Evolutionary conservation across 2,888 invertebrate species (phyloP).

Genomic region (Drosophila fungiperda): DNA sequence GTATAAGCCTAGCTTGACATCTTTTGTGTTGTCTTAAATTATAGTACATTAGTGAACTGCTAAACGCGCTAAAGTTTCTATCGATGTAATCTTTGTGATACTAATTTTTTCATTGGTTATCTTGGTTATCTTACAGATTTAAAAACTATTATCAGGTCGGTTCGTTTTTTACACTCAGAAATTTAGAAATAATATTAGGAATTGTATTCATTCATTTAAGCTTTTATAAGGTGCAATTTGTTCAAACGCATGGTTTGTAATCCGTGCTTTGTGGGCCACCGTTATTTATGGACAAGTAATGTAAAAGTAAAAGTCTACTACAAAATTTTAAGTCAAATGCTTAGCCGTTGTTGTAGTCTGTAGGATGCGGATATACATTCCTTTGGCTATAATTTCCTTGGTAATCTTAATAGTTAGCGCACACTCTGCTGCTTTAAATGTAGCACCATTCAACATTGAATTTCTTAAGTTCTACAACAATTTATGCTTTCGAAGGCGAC

Average conservation of each 20-base stretch:
- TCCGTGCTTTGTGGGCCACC: conserved; percentile 7
- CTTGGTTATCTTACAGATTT: neutral
- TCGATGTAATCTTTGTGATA: neutral
- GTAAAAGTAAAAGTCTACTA: neutral
- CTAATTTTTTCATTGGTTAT: neutral
- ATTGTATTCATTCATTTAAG: neutral
- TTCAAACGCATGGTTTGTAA: neutral
- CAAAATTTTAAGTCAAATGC: conserved; percentile 5
- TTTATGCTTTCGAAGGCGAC: conserved; percentile 31
- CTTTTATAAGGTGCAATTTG: neutral
- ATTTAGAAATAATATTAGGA: conserved; percentile 2
- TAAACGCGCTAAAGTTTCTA: conserved; percentile 12
- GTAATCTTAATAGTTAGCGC: conserved; percentile 4
- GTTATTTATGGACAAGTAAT: conserved; percentile 22
- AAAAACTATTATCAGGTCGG: neutral
- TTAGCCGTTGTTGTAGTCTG: conserved; percentile 5
- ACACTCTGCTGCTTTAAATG: conserved; percentile 23
- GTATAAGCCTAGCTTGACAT: conserved; percentile 4
- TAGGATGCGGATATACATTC: conserved; percentile 15
- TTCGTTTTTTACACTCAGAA: conserved; percentile 14
- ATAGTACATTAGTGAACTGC: neutral
- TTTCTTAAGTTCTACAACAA: conserved; percentile 39
- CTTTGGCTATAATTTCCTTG: conserved; percentile 14
- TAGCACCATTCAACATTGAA: conserved; percentile 20
- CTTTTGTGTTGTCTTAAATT: conserved; percentile 17